Evolutionary conservation across 1,140 invertebrate genomes (phyloP).

Genomic region (Atopsyche davidsoni): DNA sequence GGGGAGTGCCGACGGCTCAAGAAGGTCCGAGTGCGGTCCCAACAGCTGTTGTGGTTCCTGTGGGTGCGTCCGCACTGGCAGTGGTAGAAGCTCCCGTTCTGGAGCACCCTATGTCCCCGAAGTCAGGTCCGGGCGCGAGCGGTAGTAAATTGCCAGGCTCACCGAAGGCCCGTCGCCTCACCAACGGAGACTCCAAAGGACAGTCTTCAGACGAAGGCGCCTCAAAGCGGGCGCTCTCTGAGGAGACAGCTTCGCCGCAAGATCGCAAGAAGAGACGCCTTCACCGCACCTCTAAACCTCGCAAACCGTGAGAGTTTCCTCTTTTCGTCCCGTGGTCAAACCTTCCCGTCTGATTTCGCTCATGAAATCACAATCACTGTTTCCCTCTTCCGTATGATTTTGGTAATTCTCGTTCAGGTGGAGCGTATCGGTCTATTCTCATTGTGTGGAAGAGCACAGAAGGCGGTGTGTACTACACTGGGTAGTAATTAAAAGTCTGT

Average conservation of each 20-base stretch:
- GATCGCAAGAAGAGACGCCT: slow-evolving; percentile 27
- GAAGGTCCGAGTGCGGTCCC: slow-evolving; percentile 11
- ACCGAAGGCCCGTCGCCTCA: slow-evolving; percentile 24
- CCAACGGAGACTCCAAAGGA: slow-evolving; percentile 8
- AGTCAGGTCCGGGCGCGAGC: slow-evolving; percentile 5
- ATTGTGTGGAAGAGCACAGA: no score
- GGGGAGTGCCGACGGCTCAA: slow-evolving; percentile 16
- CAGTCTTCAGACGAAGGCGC: slow-evolving; percentile 21
- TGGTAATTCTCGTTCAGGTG: no score
- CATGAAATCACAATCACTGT: no score
- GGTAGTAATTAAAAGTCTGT: no score
- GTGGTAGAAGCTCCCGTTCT: background rate
- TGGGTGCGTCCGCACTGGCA: background rate
- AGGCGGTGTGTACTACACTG: no score
- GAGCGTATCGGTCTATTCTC: no score
- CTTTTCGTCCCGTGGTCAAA: background rate
- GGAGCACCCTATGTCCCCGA: slow-evolving; percentile 25
- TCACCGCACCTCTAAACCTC: slow-evolving; percentile 23
- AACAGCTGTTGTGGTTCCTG: background rate
- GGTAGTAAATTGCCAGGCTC: slow-evolving; percentile 20
- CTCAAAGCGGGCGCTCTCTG: slow-evolving; percentile 16
- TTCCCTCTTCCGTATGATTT: no score
- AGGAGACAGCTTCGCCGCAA: slow-evolving; percentile 17
- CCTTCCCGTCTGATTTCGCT: no score
- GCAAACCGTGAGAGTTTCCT: slow-evolving; percentile 22